These are phyloP conservation scores for Choreutis nemorana DNA, from an alignment of 2,888 invertebrate species.

Conservation along the genomic window DNA sequence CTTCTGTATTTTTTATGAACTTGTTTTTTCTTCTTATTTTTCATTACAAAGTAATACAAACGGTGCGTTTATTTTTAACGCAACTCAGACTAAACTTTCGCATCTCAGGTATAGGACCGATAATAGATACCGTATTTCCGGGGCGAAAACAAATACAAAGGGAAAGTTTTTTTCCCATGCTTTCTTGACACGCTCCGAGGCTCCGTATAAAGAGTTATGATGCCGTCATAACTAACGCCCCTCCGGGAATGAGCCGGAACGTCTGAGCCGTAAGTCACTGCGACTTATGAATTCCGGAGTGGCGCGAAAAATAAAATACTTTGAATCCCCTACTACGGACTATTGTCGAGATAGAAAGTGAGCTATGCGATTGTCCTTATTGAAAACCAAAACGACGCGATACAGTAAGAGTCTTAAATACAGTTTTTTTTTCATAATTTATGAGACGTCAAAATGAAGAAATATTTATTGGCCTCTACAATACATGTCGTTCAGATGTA, in stretches of 20 bases:
- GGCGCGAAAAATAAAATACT: conserved; percentile 45
- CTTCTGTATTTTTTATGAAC: too few species aligned
- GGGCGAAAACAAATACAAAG: too few species aligned
- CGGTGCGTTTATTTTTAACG: conserved; percentile 8
- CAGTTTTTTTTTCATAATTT: too few species aligned
- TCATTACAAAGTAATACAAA: conserved; percentile 9
- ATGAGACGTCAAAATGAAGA: too few species aligned
- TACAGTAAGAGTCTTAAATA: too few species aligned
- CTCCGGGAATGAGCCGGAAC: conserved; percentile 23
- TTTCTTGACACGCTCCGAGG: conserved; percentile 18
- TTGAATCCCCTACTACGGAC: too few species aligned
- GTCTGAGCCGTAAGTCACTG: conserved; percentile 23
- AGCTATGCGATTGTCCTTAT: too few species aligned
- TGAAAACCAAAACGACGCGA: too few species aligned
- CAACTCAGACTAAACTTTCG: conserved; percentile 1
- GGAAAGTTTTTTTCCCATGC: too few species aligned
- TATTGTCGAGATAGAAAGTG: too few species aligned
- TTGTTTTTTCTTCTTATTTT: conserved; percentile 5
- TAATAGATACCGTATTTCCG: neutral
- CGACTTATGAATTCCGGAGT: conserved; percentile 46
- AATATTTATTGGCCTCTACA: too few species aligned
- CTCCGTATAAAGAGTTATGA: conserved; percentile 23
- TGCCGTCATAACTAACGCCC: conserved; percentile 30
- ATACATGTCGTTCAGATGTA: too few species aligned
- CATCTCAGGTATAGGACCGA: neutral